These are phyloP conservation scores for Palythoa caribaeorum DNA, from an alignment of 92 coral and sea anemone species.

Conservation along the genomic window DNA sequence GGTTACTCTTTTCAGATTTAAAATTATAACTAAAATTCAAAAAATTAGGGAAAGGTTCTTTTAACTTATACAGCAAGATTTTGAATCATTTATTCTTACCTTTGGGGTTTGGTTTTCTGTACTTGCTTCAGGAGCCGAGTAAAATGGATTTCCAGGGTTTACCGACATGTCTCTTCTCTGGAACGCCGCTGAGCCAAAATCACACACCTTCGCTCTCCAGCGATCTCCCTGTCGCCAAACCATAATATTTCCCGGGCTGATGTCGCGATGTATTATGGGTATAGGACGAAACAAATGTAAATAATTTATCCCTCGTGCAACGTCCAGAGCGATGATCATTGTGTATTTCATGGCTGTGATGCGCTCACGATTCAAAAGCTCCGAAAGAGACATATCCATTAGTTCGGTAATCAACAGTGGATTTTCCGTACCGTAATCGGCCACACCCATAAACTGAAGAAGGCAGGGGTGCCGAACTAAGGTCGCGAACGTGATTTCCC, in stretches of 20 bases:
- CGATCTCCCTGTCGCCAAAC: slow-evolving; percentile 89
- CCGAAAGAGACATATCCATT: slow-evolving; percentile 87
- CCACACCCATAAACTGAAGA: slow-evolving; percentile 84
- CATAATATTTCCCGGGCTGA: slow-evolving; percentile 89
- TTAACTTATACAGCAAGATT: not conserved
- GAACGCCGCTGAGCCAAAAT: slow-evolving; percentile 95
- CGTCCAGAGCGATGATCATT: slow-evolving; percentile 75
- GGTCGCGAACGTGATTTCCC: slow-evolving; percentile 87
- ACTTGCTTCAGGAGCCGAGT: slow-evolving; percentile 91
- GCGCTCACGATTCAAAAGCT: slow-evolving; percentile 64
- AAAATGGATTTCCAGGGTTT: slow-evolving; percentile 90
- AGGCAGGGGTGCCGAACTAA: slow-evolving; percentile 84
- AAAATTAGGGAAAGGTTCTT: too few species aligned
- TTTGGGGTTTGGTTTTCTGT: slow-evolving; percentile 75
- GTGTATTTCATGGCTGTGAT: slow-evolving; percentile 68
- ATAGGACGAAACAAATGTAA: slow-evolving; percentile 84
- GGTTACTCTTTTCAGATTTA: too few species aligned
- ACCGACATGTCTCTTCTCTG: slow-evolving; percentile 77
- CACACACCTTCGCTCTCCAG: slow-evolving; percentile 93
- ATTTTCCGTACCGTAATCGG: slow-evolving; percentile 71
- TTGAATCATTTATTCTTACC: slow-evolving; percentile 44
- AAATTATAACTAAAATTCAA: too few species aligned
- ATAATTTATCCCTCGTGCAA: slow-evolving; percentile 83
- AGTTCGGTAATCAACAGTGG: slow-evolving; percentile 77
- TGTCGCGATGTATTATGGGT: slow-evolving; percentile 93